Base-by-base conservation (phyloP, 2,888 invertebrate species). In the Digitonthophagus gazella region DNA sequence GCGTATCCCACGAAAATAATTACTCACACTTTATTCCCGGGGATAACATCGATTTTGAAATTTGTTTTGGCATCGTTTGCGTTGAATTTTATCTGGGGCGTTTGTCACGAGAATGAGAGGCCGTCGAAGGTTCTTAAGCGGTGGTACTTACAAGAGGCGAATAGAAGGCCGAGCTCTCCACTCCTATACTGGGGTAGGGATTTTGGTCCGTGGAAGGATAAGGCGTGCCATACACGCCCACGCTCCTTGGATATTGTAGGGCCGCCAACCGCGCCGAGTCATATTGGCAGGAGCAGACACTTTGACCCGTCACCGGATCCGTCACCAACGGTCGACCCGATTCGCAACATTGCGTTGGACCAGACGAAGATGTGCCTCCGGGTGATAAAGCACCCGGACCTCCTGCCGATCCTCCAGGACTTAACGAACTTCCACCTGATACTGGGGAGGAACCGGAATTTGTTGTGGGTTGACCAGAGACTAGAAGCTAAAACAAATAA, bases 141-240 rank as follows among this genome's bases (percentile, higher is more conserved):
- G 61, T 19, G 67, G 28, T 44, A 91, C 96, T 91, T 88, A 97
- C 96, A 92, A 97, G 83, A 76, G 96, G 95, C 72, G 96, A 94
- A 85, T 96, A 96, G 86, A 97, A 97, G 68, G 96, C 96, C 65
- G 96, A 96, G 80, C 95, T 95, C 82, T 96, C 96, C 78, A 94
- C 93, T 71, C 94, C 93, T 84, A 96, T 95, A 84, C 94, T 94
- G 64, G 95, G 95, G 81, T 96, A 96, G 57, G 95, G 95, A 81
- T 93, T 94, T 84, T 96, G 96, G 82, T 96, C 96, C 71, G 93
- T 92, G 75, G 93, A 93, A 67, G 93, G 94, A 83, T 95, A 95
- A 14, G 95, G 93, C 66, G 94, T 88, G 72, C 93, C 93, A 83
- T 95, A 95, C 76, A 94, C 92, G 55, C 92, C 91, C 65, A 92